These are phyloP conservation scores for Protobothrops flavoviridis DNA, from an alignment of 2,113 vertebrate species.

Conservation along the genomic window DNA sequence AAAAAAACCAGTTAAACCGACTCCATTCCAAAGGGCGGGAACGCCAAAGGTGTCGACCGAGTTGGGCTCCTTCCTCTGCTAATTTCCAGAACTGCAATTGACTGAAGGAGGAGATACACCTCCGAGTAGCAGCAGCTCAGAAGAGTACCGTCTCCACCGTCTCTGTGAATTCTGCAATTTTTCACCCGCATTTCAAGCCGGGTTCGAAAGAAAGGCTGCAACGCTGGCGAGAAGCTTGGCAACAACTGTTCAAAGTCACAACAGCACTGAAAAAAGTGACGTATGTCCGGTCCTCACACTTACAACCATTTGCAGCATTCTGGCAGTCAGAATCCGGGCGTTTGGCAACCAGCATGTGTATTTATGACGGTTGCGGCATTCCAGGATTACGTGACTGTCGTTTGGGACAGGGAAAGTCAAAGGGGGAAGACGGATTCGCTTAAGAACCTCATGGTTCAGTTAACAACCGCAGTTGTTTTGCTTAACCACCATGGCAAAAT, in stretches of 20 bases:
- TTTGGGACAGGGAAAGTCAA: no score
- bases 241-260: no score
- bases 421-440: no score
- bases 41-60: constrained; percentile 44
- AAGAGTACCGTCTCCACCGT: not conserved
- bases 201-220: constrained; percentile 19
- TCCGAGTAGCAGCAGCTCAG: not conserved
- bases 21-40: not conserved
- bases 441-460: not conserved
- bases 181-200: constrained; percentile 36
- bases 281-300: not conserved
- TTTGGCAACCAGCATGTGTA: not conserved
- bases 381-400: no score
- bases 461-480: not conserved
- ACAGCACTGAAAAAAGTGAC: not conserved
- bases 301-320: not conserved
- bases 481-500: not conserved
- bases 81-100: constrained; percentile 41
- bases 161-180: not conserved
- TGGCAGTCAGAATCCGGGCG: not conserved
- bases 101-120: not conserved
- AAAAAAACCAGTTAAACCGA: constrained; percentile 49
- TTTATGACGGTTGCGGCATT: not conserved
- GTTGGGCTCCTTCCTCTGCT: not conserved
- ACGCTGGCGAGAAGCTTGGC: not conserved